phyloP scores from a whole-genome alignment of 1,140 invertebrate species.

The Habropoda laboriosa region DNA sequence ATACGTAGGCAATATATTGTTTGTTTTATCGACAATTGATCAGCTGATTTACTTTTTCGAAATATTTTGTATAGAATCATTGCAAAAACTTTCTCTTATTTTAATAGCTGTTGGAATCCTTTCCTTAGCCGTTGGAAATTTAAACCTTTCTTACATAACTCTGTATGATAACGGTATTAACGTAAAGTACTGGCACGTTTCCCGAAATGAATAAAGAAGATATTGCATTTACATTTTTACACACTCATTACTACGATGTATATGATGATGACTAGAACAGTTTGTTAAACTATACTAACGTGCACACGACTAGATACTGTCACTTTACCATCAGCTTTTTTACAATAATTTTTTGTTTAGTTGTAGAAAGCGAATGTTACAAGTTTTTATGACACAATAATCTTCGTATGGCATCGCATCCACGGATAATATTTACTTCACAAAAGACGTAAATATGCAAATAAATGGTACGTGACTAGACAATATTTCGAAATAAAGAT shows the following conservation, averaged over 20 bases:
- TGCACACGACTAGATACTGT: not conserved
- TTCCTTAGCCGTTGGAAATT: not conserved
- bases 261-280: not conserved
- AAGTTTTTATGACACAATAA: conserved; percentile 33
- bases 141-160: not conserved
- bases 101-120: not conserved
- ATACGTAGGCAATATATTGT: not conserved
- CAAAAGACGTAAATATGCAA: conserved; percentile 12
- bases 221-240: not conserved
- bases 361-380: conserved; percentile 13
- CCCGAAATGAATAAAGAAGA: conserved; percentile 47
- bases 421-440: conserved; percentile 56
- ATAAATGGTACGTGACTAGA: conserved; percentile 20
- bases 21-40: not conserved
- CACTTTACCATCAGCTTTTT: not conserved
- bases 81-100: not conserved
- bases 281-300: not conserved
- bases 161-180: not conserved
- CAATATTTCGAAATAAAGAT: conserved; percentile 10
- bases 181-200: conserved; percentile 69
- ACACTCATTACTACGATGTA: not conserved
- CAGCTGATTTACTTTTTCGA: not conserved
- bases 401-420: conserved; percentile 68
- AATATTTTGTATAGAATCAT: not conserved
- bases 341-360: not conserved